Base-by-base conservation (phyloP, 1,140 invertebrate genomes). In the Heliconius hewitsoni region DNA sequence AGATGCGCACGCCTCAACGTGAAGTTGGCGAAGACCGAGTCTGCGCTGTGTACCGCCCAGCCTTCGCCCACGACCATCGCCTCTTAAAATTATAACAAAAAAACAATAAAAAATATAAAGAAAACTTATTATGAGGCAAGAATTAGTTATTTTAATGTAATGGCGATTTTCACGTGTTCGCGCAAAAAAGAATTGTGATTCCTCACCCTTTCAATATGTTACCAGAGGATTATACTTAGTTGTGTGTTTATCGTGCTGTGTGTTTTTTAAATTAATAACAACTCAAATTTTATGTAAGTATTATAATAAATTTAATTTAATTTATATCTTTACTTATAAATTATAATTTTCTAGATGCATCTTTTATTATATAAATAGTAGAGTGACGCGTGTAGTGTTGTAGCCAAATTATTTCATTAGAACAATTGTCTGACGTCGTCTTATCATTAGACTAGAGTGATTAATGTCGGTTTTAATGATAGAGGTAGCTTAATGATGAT, bases 21-120 rank as follows among this genome's bases (percentile, higher is more conserved):
- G 88, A 89, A 89, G 86, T 86, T 76, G 50, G 76, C 37, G 3
- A 18, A 66, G 3, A 80, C 50, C 42, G 30, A 37, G 71, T 71
- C 77, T 87, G 85, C 87, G 82, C 80, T 81, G 72, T 80, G 73
- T 78, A 77, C 81, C 81, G 81, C 81, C 81, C 81, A 83, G 76
- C 73, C 37, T 55, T 66, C 73, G 79, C 73, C 76, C 81, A 76
- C 57, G 74, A 76, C 74, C 74, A 76, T 71, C 81, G 76, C 71
- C 71, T 60, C 79, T 71, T 55, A 50, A 78, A 78, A 72, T 79
- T 82, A 83, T 83, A 82, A 77, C 74, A 79, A 78, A 72, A 86
- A 70, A 84, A 86, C 81, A 79, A 73, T 78, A 82, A 80, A 80
- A 79, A 81, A 82, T 70, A 66, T 74, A 77, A 78, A 77, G 27